phyloP scores from a whole-genome alignment of 2,797 vertebrate species.

The Manis javanica region DNA sequence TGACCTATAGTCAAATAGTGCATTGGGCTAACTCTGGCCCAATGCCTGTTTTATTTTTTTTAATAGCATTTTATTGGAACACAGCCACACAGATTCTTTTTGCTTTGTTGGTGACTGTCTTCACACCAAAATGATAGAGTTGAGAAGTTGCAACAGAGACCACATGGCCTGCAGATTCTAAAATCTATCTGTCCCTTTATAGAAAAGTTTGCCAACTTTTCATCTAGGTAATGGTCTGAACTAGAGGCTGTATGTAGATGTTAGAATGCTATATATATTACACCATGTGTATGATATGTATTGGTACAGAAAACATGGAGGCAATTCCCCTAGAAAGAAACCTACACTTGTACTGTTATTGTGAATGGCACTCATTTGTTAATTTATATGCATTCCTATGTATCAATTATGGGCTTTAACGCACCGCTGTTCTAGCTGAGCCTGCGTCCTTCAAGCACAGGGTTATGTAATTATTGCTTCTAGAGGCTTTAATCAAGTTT shows the following conservation, averaged over 20 bases:
- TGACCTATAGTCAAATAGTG: neutral
- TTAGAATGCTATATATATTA: neutral
- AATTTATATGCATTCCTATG: constrained; percentile 64
- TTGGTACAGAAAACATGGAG: neutral
- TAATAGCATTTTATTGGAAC: neutral
- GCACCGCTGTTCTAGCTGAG: constrained; percentile 6
- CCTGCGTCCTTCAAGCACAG: constrained; percentile 51
- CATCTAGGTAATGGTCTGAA: neutral
- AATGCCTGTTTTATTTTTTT: neutral
- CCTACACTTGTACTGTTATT: constrained; percentile 10
- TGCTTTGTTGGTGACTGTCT: neutral
- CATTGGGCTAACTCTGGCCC: neutral
- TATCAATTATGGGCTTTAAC: constrained; percentile 57
- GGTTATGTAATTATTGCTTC: constrained; percentile 74
- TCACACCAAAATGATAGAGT: neutral
- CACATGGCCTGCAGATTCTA: neutral
- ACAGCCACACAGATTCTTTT: neutral
- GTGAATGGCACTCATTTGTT: constrained; percentile 65
- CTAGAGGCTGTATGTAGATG: neutral
- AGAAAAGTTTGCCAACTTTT: neutral
- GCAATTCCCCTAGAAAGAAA: neutral
- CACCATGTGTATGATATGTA: neutral
- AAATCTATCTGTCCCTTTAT: neutral
- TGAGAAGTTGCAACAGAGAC: neutral
- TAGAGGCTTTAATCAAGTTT: constrained; percentile 78